Base-by-base conservation (phyloP, 2,797 vertebrate species). In the Rhinichthys osculus region DNA sequence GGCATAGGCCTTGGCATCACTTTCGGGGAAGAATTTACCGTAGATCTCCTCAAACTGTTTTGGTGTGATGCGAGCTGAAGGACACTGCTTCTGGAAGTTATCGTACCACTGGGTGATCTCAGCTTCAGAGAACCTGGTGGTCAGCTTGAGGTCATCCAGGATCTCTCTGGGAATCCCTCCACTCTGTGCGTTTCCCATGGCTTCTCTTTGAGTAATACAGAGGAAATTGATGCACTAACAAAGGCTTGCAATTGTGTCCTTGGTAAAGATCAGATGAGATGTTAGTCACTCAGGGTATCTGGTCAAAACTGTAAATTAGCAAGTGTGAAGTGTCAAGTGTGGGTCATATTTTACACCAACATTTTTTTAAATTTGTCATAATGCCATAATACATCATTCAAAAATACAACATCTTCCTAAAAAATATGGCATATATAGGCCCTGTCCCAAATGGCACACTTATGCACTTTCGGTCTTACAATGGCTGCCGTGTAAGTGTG, bases 21-120 rank as follows among this genome's bases (percentile, higher is more conserved):
- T 94, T 0, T 96, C 94, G 0, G 95, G 95, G 87, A 96, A 96
- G 92, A 95, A 95, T 87, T 93, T 94, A 50, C 27, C 85, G 88
- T 96, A 96, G 90, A 96, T 96, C 69, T 40, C 19, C 87, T 96
- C 93, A 70, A 96, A 96, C 85, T 95, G 94, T 0, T 89, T 59
- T 50, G 89, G 92, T 0, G 92, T 14, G 90, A 96, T 95, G 70
- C 93, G 95, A 0, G 93, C 95, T 0, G 89, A 27, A 0, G 95
- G 95, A 91, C 95, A 95, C 90, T 95, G 94, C 91, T 78, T 94
- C 89, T 95, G 92, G 92, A 96, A 95, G 91, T 94, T 95, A 0
- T 94, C 94, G 2, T 95, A 96, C 95, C 95, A 96, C 89, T 94
- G 93, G 42, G 72, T 90, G 11, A 96, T 91, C 90, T 96, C 95